phyloP scores from a whole-genome alignment of 2,888 invertebrate species.

The Psococerastis gibbosa region DNA sequence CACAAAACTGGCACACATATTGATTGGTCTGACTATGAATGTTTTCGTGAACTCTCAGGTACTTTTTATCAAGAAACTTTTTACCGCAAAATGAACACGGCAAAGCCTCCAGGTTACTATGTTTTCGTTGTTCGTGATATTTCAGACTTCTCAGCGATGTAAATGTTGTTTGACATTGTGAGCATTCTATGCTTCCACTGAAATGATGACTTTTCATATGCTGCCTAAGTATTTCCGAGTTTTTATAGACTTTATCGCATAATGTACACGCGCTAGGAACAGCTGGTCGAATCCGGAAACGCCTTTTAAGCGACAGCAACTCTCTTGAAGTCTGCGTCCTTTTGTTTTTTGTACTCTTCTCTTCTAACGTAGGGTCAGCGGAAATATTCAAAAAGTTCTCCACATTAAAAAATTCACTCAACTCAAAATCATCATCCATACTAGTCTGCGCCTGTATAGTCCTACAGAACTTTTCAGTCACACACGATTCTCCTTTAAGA shows the following conservation, averaged over 20 bases:
- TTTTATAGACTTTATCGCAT: constrained; percentile 7
- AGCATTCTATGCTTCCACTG: constrained; percentile 4
- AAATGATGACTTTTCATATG: constrained; percentile 4
- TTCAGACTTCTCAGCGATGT: constrained; percentile 3
- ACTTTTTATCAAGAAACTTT: constrained; percentile 10
- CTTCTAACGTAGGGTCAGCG: not conserved
- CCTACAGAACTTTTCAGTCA: not conserved
- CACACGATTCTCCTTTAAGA: not conserved
- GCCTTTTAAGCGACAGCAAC: not conserved
- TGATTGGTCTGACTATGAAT: constrained; percentile 9
- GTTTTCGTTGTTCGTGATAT: constrained; percentile 7
- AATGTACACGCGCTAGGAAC: constrained; percentile 4
- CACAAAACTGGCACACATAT: constrained; percentile 8
- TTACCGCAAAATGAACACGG: constrained; percentile 7
- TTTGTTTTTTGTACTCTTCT: constrained; percentile 3
- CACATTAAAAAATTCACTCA: no score
- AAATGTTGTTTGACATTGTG: constrained; percentile 2
- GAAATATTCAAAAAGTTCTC: not conserved
- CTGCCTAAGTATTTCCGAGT: constrained; percentile 1
- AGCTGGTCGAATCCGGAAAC: constrained; percentile 3
- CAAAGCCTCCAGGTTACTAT: constrained; percentile 3
- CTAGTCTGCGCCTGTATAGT: constrained; percentile 5
- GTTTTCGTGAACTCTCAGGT: constrained; percentile 5
- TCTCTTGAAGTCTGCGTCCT: constrained; percentile 2
- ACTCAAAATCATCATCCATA: not conserved